Evolutionary conservation across 2,797 vertebrate species (phyloP).

Genomic region (Melanotaenia nigrans): DNA sequence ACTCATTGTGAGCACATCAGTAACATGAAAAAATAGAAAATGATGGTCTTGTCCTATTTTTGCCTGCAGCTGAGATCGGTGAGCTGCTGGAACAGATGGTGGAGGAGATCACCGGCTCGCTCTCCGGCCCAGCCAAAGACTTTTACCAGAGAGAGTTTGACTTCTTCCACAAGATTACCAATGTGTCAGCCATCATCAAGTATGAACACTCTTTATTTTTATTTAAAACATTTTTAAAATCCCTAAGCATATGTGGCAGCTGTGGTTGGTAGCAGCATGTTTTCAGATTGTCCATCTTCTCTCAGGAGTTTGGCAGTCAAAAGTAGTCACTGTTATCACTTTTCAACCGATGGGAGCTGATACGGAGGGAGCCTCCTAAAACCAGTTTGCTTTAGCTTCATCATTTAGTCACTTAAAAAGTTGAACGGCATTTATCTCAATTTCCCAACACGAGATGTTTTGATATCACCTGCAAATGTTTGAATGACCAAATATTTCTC

Average conservation of each 20-base stretch:
- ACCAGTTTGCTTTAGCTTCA: background rate
- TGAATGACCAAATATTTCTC: too few relatives aligned
- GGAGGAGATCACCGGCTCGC: slow-evolving; percentile 91
- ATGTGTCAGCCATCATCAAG: slow-evolving; percentile 95
- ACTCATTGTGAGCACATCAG: too few relatives aligned
- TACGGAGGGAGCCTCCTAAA: background rate
- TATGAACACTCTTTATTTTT: slow-evolving; percentile 59
- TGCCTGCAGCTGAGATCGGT: slow-evolving; percentile 89
- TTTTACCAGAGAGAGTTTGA: slow-evolving; percentile 97
- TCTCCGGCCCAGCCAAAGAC: slow-evolving; percentile 94
- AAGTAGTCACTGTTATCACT: background rate
- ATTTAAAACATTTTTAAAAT: background rate
- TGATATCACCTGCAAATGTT: background rate
- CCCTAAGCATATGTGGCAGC: background rate
- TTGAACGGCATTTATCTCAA: background rate
- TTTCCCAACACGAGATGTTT: background rate
- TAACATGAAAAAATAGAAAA: background rate
- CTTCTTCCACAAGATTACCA: slow-evolving; percentile 97
- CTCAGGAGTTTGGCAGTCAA: background rate
- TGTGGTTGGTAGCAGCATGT: background rate
- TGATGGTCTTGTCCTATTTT: background rate
- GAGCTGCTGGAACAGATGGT: slow-evolving; percentile 93
- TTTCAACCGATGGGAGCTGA: background rate
- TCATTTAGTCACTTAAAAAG: background rate
- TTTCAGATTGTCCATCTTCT: background rate